Percentiles rank a stretch among this genome's conserved stretches.
Evolutionary conservation across 1,140 invertebrate species (phyloP).

Genomic region (Drosophila eugracilis): DNA sequence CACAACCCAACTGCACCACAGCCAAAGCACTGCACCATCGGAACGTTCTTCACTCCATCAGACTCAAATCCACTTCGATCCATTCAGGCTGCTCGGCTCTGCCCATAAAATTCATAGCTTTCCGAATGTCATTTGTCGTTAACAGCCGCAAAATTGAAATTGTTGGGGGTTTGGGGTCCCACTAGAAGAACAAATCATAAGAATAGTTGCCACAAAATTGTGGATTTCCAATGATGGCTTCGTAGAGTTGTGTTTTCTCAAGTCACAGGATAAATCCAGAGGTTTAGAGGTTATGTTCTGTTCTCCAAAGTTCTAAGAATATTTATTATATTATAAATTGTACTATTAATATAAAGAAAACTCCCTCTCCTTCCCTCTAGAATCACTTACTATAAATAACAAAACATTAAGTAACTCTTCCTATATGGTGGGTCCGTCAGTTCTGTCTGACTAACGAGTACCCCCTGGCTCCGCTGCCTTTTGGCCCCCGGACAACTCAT

Average conservation of each 20-base stretch:
- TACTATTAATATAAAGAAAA: no score
- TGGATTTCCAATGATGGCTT: neutral
- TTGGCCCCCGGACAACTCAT: constrained; percentile 14
- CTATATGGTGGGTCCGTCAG: constrained; percentile 5
- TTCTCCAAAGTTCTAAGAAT: no score
- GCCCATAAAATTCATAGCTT: constrained; percentile 74
- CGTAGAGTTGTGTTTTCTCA: no score
- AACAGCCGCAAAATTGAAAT: constrained; percentile 60
- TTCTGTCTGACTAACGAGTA: constrained; percentile 11
- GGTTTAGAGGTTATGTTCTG: no score
- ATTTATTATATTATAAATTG: no score
- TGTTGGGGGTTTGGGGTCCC: neutral
- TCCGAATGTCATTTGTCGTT: constrained; percentile 80
- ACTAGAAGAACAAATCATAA: constrained; percentile 26
- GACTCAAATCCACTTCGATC: constrained; percentile 23
- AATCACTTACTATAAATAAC: constrained; percentile 1
- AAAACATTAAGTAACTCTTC: neutral
- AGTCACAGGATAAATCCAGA: no score
- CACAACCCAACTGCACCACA: constrained; percentile 1
- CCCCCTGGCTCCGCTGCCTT: constrained; percentile 13
- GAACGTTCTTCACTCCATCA: constrained; percentile 9
- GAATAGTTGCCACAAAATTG: constrained; percentile 36
- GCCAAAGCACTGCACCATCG: neutral
- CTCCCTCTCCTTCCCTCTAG: neutral
- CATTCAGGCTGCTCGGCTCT: constrained; percentile 60